Conservation (phyloP, 2,113 vertebrate genomes). For the Otolemur garnettii region DNA sequence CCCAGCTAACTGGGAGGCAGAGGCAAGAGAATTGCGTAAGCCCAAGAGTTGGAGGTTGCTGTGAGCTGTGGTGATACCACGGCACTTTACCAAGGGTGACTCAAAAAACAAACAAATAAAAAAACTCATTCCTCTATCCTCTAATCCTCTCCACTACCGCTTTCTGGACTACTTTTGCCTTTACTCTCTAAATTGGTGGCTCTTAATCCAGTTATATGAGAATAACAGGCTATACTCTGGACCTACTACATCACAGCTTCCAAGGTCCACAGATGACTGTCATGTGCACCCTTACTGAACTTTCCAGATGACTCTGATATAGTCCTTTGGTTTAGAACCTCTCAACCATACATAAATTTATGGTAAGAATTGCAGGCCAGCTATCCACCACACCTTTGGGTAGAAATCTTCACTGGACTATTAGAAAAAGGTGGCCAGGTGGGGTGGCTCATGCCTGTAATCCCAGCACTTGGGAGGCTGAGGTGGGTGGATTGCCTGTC, state of each 20-base stretch:
- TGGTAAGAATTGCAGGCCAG: background rate
- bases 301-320: background rate
- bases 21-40: too few species aligned
- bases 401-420: background rate
- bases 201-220: background rate
- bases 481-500: too few species aligned
- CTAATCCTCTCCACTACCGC: background rate
- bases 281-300: background rate
- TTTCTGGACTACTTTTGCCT: slow-evolving; percentile 23
- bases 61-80: too few species aligned
- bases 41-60: too few species aligned
- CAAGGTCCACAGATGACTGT: too few species aligned
- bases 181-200: background rate
- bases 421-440: background rate
- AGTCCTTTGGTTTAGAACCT: background rate
- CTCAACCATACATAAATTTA: background rate
- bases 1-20: too few species aligned
- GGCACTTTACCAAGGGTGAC: too few species aligned
- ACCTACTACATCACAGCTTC: background rate
- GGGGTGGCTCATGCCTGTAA: too few species aligned
- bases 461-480: too few species aligned
- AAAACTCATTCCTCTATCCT: background rate
- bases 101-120: too few species aligned
- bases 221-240: background rate
- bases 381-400: background rate